Conservation (phyloP, 1,140 invertebrate genomes). For the Rhagoletis pomonella region DNA sequence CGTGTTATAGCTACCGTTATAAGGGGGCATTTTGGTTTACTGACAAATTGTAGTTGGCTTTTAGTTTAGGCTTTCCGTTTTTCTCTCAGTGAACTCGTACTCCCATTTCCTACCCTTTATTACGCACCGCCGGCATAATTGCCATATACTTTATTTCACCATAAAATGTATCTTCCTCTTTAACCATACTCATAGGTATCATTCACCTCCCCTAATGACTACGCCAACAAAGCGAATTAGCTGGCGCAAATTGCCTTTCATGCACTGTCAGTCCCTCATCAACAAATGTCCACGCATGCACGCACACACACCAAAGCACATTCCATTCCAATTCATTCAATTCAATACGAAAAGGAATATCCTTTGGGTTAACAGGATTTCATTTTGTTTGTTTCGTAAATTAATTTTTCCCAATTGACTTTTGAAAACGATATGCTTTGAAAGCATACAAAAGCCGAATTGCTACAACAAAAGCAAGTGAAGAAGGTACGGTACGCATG, state of each 20-base stretch:
- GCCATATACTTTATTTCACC: background rate
- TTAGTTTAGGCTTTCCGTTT: background rate
- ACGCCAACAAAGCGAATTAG: constrained; percentile 54
- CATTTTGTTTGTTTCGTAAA: constrained; percentile 63
- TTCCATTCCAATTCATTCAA: background rate
- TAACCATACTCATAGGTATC: background rate
- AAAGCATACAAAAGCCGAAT: background rate
- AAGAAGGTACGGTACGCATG: constrained; percentile 51
- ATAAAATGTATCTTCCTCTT: constrained; percentile 35
- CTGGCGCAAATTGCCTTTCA: constrained; percentile 70
- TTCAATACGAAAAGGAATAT: background rate
- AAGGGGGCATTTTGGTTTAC: too few relatives aligned
- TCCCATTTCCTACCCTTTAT: constrained; percentile 3
- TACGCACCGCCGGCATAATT: background rate
- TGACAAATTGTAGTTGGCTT: too few relatives aligned
- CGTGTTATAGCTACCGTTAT: too few relatives aligned
- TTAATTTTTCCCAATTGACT: constrained; percentile 72
- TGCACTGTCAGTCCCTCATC: constrained; percentile 72
- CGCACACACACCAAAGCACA: background rate
- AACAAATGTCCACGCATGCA: constrained; percentile 60
- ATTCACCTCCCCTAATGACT: constrained; percentile 61
- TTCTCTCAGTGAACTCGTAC: background rate
- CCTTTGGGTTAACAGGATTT: constrained; percentile 32
- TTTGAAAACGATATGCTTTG: constrained; percentile 53
- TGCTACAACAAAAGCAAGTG: background rate